Conservation (phyloP, 2,113 vertebrate species). For the Notarius quadriscutis region DNA sequence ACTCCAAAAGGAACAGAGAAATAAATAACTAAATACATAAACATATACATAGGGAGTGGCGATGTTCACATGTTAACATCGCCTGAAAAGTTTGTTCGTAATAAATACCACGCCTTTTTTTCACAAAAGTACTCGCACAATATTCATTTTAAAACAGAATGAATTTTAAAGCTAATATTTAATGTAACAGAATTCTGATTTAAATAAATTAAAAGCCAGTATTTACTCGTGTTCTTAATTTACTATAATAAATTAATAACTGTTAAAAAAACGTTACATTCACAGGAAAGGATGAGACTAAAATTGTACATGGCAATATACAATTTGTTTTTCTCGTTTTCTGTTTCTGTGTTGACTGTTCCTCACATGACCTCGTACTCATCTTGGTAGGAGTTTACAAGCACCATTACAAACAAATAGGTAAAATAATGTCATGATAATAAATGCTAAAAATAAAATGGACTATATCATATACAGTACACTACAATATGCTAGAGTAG, state of each 20-base stretch:
- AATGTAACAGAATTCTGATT: background rate
- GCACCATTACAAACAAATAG: slow-evolving; percentile 48
- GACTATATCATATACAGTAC: slow-evolving; percentile 17
- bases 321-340: background rate
- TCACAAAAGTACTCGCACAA: background rate
- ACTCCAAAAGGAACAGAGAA: background rate
- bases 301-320: background rate
- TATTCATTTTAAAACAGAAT: slow-evolving; percentile 1
- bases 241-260: background rate
- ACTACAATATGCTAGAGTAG: slow-evolving; percentile 41
- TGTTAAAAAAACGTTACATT: background rate
- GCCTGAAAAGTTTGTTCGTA: slow-evolving; percentile 14
- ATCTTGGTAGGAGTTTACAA: slow-evolving; percentile 26
- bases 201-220: background rate
- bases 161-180: slow-evolving; percentile 17
- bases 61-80: background rate
- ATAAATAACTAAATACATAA: background rate
- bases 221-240: background rate
- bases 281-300: background rate
- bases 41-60: slow-evolving; percentile 18
- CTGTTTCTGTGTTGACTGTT: background rate
- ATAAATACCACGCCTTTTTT: slow-evolving; percentile 26
- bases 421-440: slow-evolving; percentile 21
- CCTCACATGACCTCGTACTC: background rate
- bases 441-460: slow-evolving; percentile 1